These are phyloP conservation scores for Notarius quadriscutis DNA, from an alignment of 2,113 vertebrate species.

Conservation along the genomic window DNA sequence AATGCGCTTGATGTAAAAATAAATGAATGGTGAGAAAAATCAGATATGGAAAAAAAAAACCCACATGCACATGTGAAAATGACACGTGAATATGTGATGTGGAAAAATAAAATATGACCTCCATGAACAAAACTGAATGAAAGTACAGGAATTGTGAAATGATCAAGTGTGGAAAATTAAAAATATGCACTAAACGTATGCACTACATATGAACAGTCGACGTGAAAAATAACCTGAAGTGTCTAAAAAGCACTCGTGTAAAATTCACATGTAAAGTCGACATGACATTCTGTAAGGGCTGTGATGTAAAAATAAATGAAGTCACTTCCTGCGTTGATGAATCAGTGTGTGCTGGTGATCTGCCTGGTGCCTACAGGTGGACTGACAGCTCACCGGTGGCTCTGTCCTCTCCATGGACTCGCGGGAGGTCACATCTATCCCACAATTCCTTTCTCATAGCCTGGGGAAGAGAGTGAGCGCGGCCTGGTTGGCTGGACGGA, in stretches of 20 bases:
- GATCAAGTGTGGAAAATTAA: not conserved
- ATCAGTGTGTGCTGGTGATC: constrained; percentile 29
- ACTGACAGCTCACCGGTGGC: constrained; percentile 48
- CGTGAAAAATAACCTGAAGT: not conserved
- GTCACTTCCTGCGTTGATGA: not conserved
- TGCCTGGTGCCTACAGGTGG: constrained; percentile 42
- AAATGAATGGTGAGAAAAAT: not conserved
- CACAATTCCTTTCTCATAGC: constrained; percentile 42
- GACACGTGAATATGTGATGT: not conserved
- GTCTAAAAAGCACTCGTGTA: not conserved
- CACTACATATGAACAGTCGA: not conserved
- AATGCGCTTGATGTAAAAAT: not conserved
- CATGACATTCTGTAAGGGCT: not conserved
- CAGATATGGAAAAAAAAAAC: not conserved
- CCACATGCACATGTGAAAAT: not conserved
- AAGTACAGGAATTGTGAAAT: not conserved
- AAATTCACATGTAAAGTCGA: not conserved
- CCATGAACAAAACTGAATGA: not conserved
- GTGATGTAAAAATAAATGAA: not conserved
- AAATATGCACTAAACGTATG: not conserved
- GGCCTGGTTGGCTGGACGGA: constrained; percentile 35
- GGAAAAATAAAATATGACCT: not conserved
- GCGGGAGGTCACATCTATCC: constrained; percentile 44
- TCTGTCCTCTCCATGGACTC: constrained; percentile 31
- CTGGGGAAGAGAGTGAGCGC: constrained; percentile 18